Conservation (phyloP, 2,888 invertebrate genomes). For the Thysanoteuthis rhombus region DNA sequence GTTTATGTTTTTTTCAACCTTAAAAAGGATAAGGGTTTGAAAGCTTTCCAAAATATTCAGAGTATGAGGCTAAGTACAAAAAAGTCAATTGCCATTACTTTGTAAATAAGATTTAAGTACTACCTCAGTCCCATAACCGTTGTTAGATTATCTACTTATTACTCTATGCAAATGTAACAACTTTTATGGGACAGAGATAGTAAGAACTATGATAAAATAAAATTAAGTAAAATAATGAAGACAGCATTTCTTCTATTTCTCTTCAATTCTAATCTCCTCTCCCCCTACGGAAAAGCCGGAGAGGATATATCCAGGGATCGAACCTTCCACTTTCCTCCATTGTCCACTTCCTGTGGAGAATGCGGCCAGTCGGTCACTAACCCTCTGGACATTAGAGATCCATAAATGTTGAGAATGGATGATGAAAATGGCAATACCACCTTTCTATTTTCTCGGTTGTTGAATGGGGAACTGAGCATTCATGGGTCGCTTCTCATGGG, state of each 20-base stretch:
- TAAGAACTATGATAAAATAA: not conserved
- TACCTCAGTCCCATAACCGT: too few relatives aligned
- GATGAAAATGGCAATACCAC: not conserved
- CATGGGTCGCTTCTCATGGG: conserved; percentile 74
- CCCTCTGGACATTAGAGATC: not conserved
- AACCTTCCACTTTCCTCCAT: not conserved
- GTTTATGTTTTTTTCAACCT: too few relatives aligned
- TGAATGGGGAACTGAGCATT: conserved; percentile 48
- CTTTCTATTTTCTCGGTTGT: conserved; percentile 51
- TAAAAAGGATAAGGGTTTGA: not conserved
- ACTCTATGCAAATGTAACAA: too few relatives aligned
- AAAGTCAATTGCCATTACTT: not conserved
- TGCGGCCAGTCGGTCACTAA: not conserved
- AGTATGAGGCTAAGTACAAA: not conserved
- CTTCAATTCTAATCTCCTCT: not conserved
- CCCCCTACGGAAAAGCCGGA: not conserved
- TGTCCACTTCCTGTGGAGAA: not conserved
- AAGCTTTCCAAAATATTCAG: not conserved
- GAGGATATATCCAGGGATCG: not conserved
- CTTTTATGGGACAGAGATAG: too few relatives aligned
- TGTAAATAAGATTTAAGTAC: not conserved
- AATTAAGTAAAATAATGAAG: not conserved
- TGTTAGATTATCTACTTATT: too few relatives aligned
- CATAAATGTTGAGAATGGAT: not conserved
- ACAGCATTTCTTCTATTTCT: not conserved